Percentiles rank a stretch among this genome's conserved stretches.
Conservation (phyloP, 2,888 invertebrate genomes). For the Caprella mutica region DNA sequence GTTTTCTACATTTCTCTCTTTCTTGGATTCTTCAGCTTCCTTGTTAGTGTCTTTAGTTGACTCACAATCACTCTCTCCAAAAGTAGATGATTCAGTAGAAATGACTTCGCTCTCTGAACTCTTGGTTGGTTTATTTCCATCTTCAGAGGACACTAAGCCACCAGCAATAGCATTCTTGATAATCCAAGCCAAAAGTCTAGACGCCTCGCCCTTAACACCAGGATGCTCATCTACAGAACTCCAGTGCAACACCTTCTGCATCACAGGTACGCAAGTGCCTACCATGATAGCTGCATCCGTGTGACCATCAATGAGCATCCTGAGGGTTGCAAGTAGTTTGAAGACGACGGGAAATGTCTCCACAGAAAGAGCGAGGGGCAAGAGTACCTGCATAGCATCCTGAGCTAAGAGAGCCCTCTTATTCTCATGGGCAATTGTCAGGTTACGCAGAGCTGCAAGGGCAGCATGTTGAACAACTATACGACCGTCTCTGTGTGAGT, state of each 20-base stretch:
- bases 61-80: too few relatives aligned
- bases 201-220: conserved; percentile 71
- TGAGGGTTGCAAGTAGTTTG: conserved; percentile 68
- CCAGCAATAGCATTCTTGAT: conserved; percentile 52
- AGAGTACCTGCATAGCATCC: conserved; percentile 59
- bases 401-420: conserved; percentile 38
- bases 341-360: conserved; percentile 68
- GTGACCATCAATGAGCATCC: conserved; percentile 71
- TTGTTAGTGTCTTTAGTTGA: too few relatives aligned
- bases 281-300: conserved; percentile 41
- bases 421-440: conserved; percentile 29
- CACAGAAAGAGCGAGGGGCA: conserved; percentile 51
- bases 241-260: conserved; percentile 60
- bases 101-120: too few relatives aligned
- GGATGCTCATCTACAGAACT: conserved; percentile 64
- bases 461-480: conserved; percentile 59
- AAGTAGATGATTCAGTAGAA: too few relatives aligned
- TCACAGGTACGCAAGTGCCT: conserved; percentile 51
- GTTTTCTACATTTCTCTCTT: too few relatives aligned
- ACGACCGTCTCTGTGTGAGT: conserved; percentile 51
- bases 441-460: conserved; percentile 54
- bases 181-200: conserved; percentile 62
- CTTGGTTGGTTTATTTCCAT: too few relatives aligned
- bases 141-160: background rate
- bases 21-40: too few relatives aligned